Evolutionary conservation across 2,888 invertebrate genomes (phyloP), one percentile per base, ranked within the genome.

Genomic region (Pilophorus perplexus): DNA sequence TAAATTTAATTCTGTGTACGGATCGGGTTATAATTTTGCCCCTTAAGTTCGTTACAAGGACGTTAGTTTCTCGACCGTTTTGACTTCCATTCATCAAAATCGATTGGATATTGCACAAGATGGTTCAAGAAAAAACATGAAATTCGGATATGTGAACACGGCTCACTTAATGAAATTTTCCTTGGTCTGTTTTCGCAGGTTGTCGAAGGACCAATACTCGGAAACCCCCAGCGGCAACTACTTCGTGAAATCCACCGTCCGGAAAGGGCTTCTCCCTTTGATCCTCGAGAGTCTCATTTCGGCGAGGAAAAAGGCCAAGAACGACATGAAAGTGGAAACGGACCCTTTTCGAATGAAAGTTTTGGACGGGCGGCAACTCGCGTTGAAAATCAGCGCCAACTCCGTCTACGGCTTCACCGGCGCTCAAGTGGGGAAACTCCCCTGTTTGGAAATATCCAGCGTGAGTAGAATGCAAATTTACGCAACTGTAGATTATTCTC

Each of bases 351-450:
- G 89, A 76, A 84, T 89, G 72, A 92, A 93, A 74, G 94, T 98
- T 2, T 80, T 98, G 69, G 97, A 98, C 82, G 99, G 99, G 67
- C 82, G 99, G 73, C 99, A 99, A 77, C 80, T 96, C 72, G 99
- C 99, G 50, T 80, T 99, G 72, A 99, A 99, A 82, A 94, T 99
- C 62, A 94, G 94, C 73, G 99, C 99, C 0, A 99, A 99, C 80
- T 99, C 99, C 14, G 99, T 99, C 0, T 99, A 99, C 79, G 99
- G 99, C 40, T 99, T 99, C 76, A 99, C 99, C 5, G 99, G 99
- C n/a, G 96, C 97, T 37, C 94, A 95, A 80, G 90, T 93, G 64
- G 96, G 96, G 40, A 96, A 95, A 78, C 78, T 96, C 71, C 96
- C 96, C 0, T 97, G 96, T 78, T 81, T 96, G 73, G 95, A 95